Base-by-base conservation (phyloP, 2,888 invertebrate genomes). In the Melipona bicolor region DNA sequence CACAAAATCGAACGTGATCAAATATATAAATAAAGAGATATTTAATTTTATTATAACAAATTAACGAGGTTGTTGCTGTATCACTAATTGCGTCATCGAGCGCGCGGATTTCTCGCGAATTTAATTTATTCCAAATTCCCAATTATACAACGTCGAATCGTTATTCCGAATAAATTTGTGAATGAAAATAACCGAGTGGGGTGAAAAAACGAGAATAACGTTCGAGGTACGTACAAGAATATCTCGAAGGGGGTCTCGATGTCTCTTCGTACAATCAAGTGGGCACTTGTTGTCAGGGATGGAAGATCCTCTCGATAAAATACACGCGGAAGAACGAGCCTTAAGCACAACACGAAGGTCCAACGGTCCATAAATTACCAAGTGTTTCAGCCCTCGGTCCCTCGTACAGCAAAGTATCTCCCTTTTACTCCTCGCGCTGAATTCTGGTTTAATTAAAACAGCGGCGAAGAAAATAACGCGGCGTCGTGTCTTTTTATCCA, bases 261-360 rank as follows among this genome's bases (percentile, higher is more conserved):
- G 70, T 79, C 81, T 81, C 71, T 71, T 69, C 67, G 43, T 61
- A 50, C 49, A 70, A 76, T 81, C 78, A 73, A 84, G 85, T 83
- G 67, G 71, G 32, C 62, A 72, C 86, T 85, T 50, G 76, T 73
- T 50, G 76, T 73, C 75, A 69, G 49, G 43, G 77, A 77, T 71
- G 68, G 67, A 75, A 43, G 65, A 32, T 43, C 49, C 73, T 68
- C 74, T 64, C 78, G 69, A 76, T 85, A 72, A 84, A 85, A 86
- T 86, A 85, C 74, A 77, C 21, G 73, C 70, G 54, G 64, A 64
- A 36, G 72, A 62, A 79, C 69, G 79, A 77, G 79, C 62, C 52
- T 65, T 70, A 74, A 79, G 72, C 50, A 71, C 72, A 69, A 54
- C 75, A 61, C 71, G 52, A 49, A 72, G 64, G 54, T 64, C 59